phyloP scores from a whole-genome alignment of 2,113 vertebrate genomes.

The Asarcornis scutulata region DNA sequence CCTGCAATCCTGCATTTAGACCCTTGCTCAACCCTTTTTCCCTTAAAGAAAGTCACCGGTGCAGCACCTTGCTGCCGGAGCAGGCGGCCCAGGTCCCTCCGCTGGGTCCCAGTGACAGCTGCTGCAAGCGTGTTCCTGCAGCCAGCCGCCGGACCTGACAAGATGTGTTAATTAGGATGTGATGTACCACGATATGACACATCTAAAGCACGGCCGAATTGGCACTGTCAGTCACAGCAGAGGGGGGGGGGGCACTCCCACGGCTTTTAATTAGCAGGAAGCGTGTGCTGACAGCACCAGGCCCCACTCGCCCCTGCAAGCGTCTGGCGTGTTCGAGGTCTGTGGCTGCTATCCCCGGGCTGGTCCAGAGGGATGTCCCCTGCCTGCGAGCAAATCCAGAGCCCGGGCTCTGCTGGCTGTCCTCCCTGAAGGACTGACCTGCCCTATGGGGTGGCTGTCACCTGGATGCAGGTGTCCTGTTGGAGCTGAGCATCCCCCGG shows the following conservation, averaged over 20 bases:
- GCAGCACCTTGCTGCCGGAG: neutral
- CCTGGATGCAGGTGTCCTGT: fast-evolving
- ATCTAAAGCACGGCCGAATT: neutral
- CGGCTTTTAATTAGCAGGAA: conserved; percentile 51
- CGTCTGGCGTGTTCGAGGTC: neutral
- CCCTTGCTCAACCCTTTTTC: neutral
- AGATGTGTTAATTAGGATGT: conserved; percentile 71
- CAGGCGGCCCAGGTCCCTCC: conserved; percentile 19
- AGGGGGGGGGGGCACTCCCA: neutral
- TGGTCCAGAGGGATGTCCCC: neutral
- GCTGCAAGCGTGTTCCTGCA: conserved; percentile 55
- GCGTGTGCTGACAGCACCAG: neutral
- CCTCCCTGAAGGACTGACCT: neutral
- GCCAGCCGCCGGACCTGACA: conserved; percentile 73
- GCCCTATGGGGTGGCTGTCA: fast-evolving
- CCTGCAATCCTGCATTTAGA: neutral
- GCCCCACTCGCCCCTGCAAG: fast-evolving
- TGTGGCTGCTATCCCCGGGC: neutral
- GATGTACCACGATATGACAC: conserved; percentile 56
- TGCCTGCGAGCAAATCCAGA: neutral
- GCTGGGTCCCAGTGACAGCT: conserved; percentile 74
- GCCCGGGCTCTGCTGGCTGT: neutral
- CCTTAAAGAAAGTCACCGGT: neutral
- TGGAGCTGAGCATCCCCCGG: neutral
- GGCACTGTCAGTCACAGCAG: conserved; percentile 44